Evolutionary conservation across 2,888 invertebrate genomes (phyloP), one percentile per base, ranked within the genome.

Genomic region (Eucriotettix oculatus): DNA sequence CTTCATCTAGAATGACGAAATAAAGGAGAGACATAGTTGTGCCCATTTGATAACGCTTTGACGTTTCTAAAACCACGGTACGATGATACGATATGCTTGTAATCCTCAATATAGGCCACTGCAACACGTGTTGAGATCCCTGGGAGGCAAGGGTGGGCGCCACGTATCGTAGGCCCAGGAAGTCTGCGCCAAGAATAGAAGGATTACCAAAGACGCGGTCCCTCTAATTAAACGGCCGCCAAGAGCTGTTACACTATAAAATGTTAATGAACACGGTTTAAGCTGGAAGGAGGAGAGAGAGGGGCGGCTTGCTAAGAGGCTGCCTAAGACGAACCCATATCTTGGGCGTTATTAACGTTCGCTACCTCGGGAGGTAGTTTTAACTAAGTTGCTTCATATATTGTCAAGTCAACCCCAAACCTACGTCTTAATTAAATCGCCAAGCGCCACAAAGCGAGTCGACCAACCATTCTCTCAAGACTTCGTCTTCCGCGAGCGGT

Each of bases 211-310:
- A 48, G 57, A 40, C 55, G 61, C 48, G 10, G 12, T 48, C 57
- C 10, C 40, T 62, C 62, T 62, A 62, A 62, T 62, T 62, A 62
- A 62, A 62, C 60, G 52, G 44, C 42, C 57, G 52, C 29, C 29
- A 29, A 54, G 52, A 41, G 58, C 52, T 53, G 56, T 17, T 60
- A 56, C 58, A 60, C 62, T 58, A 62, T 62, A 62, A 62, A 62
- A 62, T 62, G 62, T 58, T 61, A 61, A 61, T 61, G 58, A 61
- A 59, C 61, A 61, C 58, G 59, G 55, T 55, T 55, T 55, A 41
- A 55, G 55, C 55, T 16, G 14, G 16, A 52, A 58, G 57, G 58
- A 11, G 42, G 42, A 16, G 42, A 41, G 42, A n/a, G 42, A 16
- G 10, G 53, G 17, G 53, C 52, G 58, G 53, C 42, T 43, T 54